Percentiles rank a stretch among this genome's conserved stretches.
These are phyloP conservation scores for Chrysemys picta DNA, from an alignment of 2,113 vertebrate genomes.

Conservation along the genomic window DNA sequence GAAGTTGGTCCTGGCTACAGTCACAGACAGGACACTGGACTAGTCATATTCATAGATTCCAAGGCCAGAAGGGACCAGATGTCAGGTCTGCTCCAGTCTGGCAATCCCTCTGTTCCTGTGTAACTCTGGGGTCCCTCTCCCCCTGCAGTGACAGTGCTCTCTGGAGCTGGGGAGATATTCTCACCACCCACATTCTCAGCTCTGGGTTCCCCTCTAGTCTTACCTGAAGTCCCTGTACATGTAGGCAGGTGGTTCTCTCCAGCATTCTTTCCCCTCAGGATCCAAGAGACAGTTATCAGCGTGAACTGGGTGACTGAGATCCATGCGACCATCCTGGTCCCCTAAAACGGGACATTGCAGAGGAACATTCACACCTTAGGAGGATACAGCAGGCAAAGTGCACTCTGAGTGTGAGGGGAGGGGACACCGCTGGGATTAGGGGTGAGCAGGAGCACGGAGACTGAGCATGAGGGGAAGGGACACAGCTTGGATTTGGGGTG, in stretches of 20 bases:
- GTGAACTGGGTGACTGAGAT: conserved; percentile 95
- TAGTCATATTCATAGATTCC: background rate
- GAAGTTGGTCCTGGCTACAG: background rate
- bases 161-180: background rate
- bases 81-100: background rate
- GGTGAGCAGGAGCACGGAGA: background rate
- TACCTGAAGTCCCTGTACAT: conserved; percentile 95
- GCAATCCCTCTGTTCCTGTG: background rate
- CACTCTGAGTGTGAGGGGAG: background rate
- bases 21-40: background rate
- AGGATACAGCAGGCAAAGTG: background rate
- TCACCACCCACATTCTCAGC: background rate
- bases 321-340: conserved; percentile 89
- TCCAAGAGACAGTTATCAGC: conserved; percentile 97
- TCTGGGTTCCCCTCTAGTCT: background rate
- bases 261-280: conserved; percentile 91
- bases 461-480: background rate
- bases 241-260: conserved; percentile 94
- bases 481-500: background rate
- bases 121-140: background rate
- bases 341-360: conserved; percentile 72
- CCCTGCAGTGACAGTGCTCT: background rate
- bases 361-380: background rate
- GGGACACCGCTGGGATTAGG: background rate
- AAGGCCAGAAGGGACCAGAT: background rate